Evolutionary conservation across 2,113 vertebrate genomes (phyloP).

Genomic region (Eulacestoma nigropectus): DNA sequence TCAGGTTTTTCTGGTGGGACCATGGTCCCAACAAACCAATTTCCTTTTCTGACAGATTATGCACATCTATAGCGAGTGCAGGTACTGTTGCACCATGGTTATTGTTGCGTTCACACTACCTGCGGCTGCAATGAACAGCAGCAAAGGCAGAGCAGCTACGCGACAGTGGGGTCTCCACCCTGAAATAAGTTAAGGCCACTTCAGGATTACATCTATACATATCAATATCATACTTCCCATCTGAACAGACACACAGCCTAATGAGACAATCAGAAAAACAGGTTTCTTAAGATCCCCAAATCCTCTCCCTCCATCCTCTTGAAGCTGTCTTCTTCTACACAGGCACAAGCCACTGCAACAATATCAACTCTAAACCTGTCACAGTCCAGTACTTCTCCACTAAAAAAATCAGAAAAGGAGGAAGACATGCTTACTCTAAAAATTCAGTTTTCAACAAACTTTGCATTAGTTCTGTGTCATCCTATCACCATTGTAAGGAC

Average conservation of each 20-base stretch:
- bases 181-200: not conserved
- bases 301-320: not conserved
- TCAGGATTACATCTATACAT: not conserved
- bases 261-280: not conserved
- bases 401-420: not conserved
- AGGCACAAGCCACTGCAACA: not conserved
- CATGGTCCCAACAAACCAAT: not conserved
- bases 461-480: not conserved
- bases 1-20: not conserved
- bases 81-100: fast-evolving
- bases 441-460: not conserved
- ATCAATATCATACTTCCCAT: fast-evolving
- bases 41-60: not conserved
- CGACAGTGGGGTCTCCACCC: fast-evolving
- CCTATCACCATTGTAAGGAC: not conserved
- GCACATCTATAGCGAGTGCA: not conserved
- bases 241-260: not conserved
- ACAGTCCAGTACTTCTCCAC: not conserved
- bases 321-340: not conserved
- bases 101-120: not conserved
- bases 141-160: not conserved
- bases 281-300: not conserved
- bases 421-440: not conserved
- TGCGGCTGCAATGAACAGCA: not conserved
- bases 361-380: not conserved